These are phyloP conservation scores for Dissostichus mawsoni DNA, from an alignment of 2,113 vertebrate species.

Conservation along the genomic window DNA sequence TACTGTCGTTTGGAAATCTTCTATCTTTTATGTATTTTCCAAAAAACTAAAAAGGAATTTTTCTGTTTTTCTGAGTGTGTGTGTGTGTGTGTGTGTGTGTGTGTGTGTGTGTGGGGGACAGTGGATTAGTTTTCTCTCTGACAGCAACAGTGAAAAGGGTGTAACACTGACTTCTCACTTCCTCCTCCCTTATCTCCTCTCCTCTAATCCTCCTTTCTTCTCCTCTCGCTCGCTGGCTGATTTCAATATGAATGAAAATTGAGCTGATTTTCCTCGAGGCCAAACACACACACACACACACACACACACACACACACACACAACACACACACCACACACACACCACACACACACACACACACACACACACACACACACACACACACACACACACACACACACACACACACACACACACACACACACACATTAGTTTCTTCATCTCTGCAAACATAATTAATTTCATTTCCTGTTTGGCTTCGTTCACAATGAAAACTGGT, in stretches of 20 bases:
- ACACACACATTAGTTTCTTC: slow-evolving; percentile 37
- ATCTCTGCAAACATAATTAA: slow-evolving; percentile 49
- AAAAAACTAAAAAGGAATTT: too few relatives aligned
- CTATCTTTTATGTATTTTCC: too few relatives aligned
- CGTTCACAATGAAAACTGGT: slow-evolving; percentile 30
- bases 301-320: slow-evolving; percentile 4
- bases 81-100: too few relatives aligned
- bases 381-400: slow-evolving; percentile 1
- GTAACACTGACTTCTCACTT: slow-evolving; percentile 32
- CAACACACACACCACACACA: slow-evolving; percentile 3
- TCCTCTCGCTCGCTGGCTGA: slow-evolving; percentile 37
- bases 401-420: background rate
- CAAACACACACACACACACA: background rate
- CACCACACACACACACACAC: slow-evolving; percentile 17
- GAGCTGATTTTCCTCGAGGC: slow-evolving; percentile 43
- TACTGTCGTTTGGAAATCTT: too few relatives aligned
- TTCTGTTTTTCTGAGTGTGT: too few relatives aligned
- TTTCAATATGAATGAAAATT: slow-evolving; percentile 71
- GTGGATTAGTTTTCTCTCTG: slow-evolving; percentile 42
- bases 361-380: slow-evolving; percentile 15
- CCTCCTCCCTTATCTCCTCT: background rate
- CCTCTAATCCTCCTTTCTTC: slow-evolving; percentile 43
- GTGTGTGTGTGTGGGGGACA: background rate
- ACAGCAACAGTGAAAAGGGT: slow-evolving; percentile 47
- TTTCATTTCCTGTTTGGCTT: slow-evolving; percentile 51